Base-by-base conservation (phyloP, 1,140 invertebrate genomes). In the Sweltsa coloradensis region DNA sequence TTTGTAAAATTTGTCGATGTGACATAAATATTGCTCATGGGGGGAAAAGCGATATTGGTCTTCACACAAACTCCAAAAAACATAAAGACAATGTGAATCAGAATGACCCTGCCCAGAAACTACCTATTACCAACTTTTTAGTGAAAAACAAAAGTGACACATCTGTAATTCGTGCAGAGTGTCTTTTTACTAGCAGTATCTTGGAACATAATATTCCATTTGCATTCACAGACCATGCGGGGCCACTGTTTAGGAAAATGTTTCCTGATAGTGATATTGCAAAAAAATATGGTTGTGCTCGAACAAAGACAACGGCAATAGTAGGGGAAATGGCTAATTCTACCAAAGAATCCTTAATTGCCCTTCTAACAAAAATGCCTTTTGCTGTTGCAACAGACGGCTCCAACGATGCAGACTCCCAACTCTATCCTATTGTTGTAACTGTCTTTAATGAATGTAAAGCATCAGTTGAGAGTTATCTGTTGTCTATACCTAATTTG, bases 111-210 rank as follows among this genome's bases (percentile, higher is more conserved):
- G n/a, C n/a, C n/a, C n/a, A n/a, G n/a, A n/a, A n/a, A n/a, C n/a
- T n/a, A n/a, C n/a, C n/a, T n/a, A n/a, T n/a, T n/a, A n/a, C n/a
- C n/a, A n/a, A n/a, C n/a, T n/a, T n/a, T n/a, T n/a, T n/a, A n/a
- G n/a, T n/a, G n/a, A n/a, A n/a, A n/a, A n/a, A n/a, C n/a, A n/a
- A n/a, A n/a, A n/a, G n/a, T n/a, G n/a, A n/a, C n/a, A n/a, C n/a
- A n/a, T n/a, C n/a, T 37, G 23, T 37, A 37, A 37, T 37, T 37
- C 36, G 36, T 37, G 36, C 36, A 37, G 36, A 37, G 23, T 37
- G 36, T 37, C 23, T 37, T 19, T 37, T 37, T 11, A 37, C 36
- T 16, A 19, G 16, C 23, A 19, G 18, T 37, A 37, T 37, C 11
- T 9, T 37, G 36, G 36, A 37, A 37, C 36, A 37, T n/a, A 37